These are phyloP conservation scores for Drosophila willistoni DNA, from an alignment of 1,140 invertebrate genomes.

Conservation along the genomic window DNA sequence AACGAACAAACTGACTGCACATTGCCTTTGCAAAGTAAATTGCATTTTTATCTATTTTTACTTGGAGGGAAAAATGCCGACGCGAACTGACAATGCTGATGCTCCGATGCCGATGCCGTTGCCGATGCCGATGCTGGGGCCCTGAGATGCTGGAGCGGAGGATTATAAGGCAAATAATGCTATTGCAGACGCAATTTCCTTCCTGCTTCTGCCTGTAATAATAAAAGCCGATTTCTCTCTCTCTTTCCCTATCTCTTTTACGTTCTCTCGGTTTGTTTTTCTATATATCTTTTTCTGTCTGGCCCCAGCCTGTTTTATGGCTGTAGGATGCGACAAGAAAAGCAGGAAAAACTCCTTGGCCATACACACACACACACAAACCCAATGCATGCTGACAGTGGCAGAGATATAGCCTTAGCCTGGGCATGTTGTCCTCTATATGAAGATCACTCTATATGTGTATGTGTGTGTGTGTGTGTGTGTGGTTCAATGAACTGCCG, in stretches of 20 bases:
- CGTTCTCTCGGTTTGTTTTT: constrained; percentile 16
- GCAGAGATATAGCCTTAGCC: constrained; percentile 16
- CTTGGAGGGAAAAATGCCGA: constrained; percentile 63
- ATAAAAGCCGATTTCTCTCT: constrained; percentile 55
- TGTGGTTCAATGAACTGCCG: constrained; percentile 73
- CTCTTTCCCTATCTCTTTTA: constrained; percentile 1
- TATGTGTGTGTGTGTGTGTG: constrained; percentile 37
- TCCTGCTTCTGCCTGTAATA: constrained; percentile 75
- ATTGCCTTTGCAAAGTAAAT: constrained; percentile 54
- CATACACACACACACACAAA: constrained; percentile 22
- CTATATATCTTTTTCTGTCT: constrained; percentile 12
- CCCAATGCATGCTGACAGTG: background rate
- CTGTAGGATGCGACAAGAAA: constrained; percentile 77
- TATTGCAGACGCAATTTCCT: constrained; percentile 57
- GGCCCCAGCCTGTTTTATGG: constrained; percentile 41
- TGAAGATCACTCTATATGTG: constrained; percentile 29
- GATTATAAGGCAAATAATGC: constrained; percentile 64
- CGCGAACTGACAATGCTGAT: background rate
- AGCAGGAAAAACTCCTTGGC: constrained; percentile 80
- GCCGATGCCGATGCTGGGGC: constrained; percentile 7
- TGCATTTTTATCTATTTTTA: constrained; percentile 81
- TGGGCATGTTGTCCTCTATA: constrained; percentile 63
- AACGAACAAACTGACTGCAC: constrained; percentile 20
- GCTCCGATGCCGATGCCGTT: too few species aligned
- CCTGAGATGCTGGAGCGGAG: constrained; percentile 42